Percentiles rank a stretch among this genome's conserved stretches.
phyloP scores from a whole-genome alignment of 2,797 vertebrate genomes.

The Acomys russatus region DNA sequence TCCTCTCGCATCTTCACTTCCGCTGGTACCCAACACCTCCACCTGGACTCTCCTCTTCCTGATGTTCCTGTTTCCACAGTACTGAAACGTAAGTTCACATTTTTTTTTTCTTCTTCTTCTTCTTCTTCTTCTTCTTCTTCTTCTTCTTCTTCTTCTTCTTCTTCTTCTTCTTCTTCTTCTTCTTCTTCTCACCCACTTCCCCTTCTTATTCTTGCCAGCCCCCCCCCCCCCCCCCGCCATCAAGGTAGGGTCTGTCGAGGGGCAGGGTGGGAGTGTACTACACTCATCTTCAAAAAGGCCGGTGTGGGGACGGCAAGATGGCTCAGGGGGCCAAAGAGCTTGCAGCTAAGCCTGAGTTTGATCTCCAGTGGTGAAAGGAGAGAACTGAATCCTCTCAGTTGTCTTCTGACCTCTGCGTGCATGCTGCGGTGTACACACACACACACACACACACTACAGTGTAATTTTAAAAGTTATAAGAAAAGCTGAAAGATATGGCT shows the following conservation, averaged over 20 bases:
- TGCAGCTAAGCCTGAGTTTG: not conserved
- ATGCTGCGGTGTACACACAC: not conserved
- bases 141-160: too few species aligned
- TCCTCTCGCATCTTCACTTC: not conserved
- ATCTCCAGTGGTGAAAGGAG: not conserved
- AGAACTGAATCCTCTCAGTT: not conserved
- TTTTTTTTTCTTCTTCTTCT: not conserved
- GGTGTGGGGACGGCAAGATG: too few species aligned
- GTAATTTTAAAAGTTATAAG: not conserved
- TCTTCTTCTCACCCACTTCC: not conserved
- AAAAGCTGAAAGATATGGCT: not conserved
- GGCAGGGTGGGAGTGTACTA: not conserved
- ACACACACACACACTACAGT: not conserved
- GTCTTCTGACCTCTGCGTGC: not conserved
- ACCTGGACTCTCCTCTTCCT: not conserved
- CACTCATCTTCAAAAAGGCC: not conserved
- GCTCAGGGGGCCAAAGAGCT: not conserved
- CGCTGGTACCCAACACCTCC: accelerated
- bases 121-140: not conserved
- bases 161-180: not conserved
- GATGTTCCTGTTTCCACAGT: not conserved
- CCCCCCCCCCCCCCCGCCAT: too few species aligned
- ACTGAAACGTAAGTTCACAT: constrained; percentile 60
- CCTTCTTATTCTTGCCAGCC: too few species aligned
- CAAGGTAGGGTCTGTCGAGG: not conserved